A percentile compares a stretch with the other conserved stretches of the same genome.
Conservation (phyloP, 2,113 vertebrate species). For the Channa argus region DNA sequence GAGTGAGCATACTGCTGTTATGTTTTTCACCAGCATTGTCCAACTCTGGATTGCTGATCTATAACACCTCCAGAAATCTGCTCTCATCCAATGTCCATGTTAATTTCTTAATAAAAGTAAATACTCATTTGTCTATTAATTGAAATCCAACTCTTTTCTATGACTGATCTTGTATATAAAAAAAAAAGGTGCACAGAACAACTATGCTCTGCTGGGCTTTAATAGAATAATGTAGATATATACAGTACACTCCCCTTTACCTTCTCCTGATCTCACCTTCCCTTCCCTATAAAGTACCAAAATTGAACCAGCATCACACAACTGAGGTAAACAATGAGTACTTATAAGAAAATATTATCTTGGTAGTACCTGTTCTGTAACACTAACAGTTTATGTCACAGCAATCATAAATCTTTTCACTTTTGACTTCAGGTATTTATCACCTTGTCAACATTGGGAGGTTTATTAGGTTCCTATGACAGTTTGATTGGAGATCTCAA, state of each 20-base stretch:
- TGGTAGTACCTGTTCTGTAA: constrained; percentile 12
- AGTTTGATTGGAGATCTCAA: constrained; percentile 30
- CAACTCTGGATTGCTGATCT: neutral
- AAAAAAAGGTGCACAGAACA: neutral
- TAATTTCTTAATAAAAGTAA: neutral
- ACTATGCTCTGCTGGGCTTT: neutral
- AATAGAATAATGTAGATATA: neutral
- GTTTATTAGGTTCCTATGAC: constrained; percentile 31
- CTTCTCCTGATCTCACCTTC: constrained; percentile 22
- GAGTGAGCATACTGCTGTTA: constrained; percentile 47
- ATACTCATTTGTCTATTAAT: neutral
- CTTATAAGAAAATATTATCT: constrained; percentile 38
- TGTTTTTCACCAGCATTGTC: constrained; percentile 14
- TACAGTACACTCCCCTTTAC: neutral
- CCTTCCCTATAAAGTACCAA: constrained; percentile 38
- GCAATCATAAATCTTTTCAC: constrained; percentile 27
- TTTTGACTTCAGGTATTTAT: constrained; percentile 4
- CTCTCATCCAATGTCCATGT: neutral
- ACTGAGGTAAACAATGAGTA: constrained; percentile 23
- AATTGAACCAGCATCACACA: constrained; percentile 40
- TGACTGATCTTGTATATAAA: no score
- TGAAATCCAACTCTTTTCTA: neutral
- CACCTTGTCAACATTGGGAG: neutral
- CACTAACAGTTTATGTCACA: constrained; percentile 39
- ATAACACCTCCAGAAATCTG: neutral